Conservation (phyloP, 2,113 vertebrate genomes). For the Elephas maximus region DNA sequence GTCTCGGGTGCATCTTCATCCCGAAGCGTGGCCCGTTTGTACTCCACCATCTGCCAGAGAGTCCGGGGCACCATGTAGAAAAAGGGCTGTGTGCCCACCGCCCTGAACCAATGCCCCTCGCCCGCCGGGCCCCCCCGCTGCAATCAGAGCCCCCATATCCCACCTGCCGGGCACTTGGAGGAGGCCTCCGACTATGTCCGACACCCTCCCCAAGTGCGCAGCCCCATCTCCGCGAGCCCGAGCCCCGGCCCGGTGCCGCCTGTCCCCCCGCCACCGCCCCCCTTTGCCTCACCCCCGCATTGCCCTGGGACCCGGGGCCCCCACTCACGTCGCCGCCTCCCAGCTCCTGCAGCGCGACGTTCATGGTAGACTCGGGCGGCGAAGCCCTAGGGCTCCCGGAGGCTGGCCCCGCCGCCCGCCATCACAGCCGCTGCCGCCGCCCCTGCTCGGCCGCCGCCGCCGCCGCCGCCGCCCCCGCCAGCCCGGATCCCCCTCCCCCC, state of each 20-base stretch:
- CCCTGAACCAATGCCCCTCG: not conserved
- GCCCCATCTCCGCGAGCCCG: not conserved
- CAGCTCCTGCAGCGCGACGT: constrained; percentile 89
- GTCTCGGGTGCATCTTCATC: constrained; percentile 94
- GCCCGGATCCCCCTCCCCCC: not conserved
- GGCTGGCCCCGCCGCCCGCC: constrained; percentile 44
- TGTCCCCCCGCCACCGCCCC: not conserved
- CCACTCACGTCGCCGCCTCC: constrained; percentile 82
- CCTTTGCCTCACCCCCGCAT: not conserved
- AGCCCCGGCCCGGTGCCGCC: not conserved
- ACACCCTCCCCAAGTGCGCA: not conserved
- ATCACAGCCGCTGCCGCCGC: not conserved
- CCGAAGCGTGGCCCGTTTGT: constrained; percentile 95
- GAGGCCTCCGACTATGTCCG: not conserved
- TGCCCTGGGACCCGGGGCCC: not conserved
- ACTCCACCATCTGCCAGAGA: constrained; percentile 95
- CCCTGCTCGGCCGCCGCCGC: not conserved
- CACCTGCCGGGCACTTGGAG: not conserved
- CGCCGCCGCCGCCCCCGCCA: constrained; percentile 44
- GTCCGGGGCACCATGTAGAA: constrained; percentile 49
- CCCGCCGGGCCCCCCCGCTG: not conserved
- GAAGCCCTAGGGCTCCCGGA: constrained; percentile 65
- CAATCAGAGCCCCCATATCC: not conserved
- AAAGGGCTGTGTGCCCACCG: not conserved
- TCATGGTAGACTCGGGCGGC: constrained; percentile 85